Percentiles rank a stretch among this genome's conserved stretches.
phyloP scores from a whole-genome alignment of 2,888 invertebrate species.

The Drepana falcataria region DNA sequence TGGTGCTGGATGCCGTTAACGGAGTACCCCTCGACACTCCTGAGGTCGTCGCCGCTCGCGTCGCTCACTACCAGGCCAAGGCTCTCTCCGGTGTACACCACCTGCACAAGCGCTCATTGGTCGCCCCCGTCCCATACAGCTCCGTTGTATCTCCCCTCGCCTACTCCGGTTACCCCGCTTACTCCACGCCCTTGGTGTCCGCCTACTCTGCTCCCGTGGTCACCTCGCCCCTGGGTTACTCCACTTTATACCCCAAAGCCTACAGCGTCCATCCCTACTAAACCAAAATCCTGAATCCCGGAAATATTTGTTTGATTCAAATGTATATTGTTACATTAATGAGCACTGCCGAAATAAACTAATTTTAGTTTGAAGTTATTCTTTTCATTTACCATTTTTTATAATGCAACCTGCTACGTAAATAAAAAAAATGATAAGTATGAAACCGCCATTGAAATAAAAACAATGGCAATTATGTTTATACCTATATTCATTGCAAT shows the following conservation, averaged over 20 bases:
- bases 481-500: no score
- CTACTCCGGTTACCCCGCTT: slow-evolving; percentile 20
- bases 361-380: slow-evolving; percentile 10
- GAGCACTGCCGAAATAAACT: slow-evolving; percentile 41
- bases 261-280: slow-evolving; percentile 58
- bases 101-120: slow-evolving; percentile 57
- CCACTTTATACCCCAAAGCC: slow-evolving; percentile 42
- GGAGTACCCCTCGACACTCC: slow-evolving; percentile 72
- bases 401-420: no score
- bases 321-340: slow-evolving; percentile 9
- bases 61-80: slow-evolving; percentile 67
- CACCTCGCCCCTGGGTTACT: slow-evolving; percentile 20
- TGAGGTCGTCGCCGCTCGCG: slow-evolving; percentile 69
- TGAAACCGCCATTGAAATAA: no score
- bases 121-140: slow-evolving; percentile 43
- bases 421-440: no score
- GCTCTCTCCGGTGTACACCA: slow-evolving; percentile 60
- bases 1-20: slow-evolving; percentile 60
- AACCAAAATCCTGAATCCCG: slow-evolving; percentile 10
- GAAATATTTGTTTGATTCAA: slow-evolving; percentile 14
- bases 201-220: slow-evolving; percentile 14
- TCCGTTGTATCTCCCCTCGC: slow-evolving; percentile 42
- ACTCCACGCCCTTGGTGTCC: slow-evolving; percentile 31
- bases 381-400: neutral
- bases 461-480: no score